Evolutionary conservation across 2,797 vertebrate species (phyloP).

Genomic region (Clarias laeviceps): DNA sequence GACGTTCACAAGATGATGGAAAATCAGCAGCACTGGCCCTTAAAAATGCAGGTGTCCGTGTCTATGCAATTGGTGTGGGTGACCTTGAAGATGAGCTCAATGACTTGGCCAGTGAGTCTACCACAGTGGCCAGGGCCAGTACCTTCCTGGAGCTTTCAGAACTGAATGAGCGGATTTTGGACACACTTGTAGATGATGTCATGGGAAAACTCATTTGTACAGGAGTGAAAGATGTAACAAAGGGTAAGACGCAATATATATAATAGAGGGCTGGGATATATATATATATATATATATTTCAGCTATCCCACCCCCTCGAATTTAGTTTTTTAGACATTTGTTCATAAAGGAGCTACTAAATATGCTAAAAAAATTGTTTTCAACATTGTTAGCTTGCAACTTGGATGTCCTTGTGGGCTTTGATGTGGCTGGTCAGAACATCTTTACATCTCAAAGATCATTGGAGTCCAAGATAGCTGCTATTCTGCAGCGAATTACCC

Average conservation of each 20-base stretch:
- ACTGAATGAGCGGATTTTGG: slow-evolving; percentile 87
- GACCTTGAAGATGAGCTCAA: slow-evolving; percentile 82
- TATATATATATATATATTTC: neutral
- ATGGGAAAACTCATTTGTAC: slow-evolving; percentile 81
- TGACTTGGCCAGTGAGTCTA: slow-evolving; percentile 78
- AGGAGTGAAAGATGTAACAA: slow-evolving; percentile 59
- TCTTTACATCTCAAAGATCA: slow-evolving; percentile 83
- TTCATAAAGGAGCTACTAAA: neutral
- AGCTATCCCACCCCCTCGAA: neutral
- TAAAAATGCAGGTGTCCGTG: slow-evolving; percentile 77
- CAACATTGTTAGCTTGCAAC: slow-evolving; percentile 76
- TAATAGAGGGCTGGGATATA: too few relatives aligned
- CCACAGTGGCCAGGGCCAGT: slow-evolving; percentile 80
- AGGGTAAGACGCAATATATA: slow-evolving; percentile 69
- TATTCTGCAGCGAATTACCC: slow-evolving; percentile 84
- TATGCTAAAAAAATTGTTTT: slow-evolving; percentile 8
- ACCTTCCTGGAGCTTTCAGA: slow-evolving; percentile 82
- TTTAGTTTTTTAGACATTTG: neutral
- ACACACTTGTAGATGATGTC: slow-evolving; percentile 83
- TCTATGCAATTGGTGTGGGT: slow-evolving; percentile 87
- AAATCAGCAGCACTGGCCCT: slow-evolving; percentile 81
- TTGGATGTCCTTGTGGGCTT: slow-evolving; percentile 93
- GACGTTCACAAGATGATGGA: slow-evolving; percentile 81
- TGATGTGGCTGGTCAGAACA: slow-evolving; percentile 83
- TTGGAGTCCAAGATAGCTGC: slow-evolving; percentile 80